Conservation (phyloP, 2,888 invertebrate genomes). For the Drosophila greeni region DNA sequence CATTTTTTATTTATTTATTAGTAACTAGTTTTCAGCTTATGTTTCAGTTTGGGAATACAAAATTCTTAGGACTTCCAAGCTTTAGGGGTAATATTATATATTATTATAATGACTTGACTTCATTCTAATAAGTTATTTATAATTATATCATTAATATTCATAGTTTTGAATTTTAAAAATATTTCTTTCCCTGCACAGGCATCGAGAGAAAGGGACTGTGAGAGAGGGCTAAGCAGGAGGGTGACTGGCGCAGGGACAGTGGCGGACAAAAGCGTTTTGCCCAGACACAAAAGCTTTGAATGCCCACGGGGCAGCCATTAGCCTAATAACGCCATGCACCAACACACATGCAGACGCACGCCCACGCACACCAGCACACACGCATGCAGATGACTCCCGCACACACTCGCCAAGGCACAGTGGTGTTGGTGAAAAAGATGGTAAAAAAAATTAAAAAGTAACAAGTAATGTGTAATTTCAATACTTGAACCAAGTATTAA, state of each 20-base stretch:
- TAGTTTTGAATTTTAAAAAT: neutral
- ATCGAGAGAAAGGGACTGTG: neutral
- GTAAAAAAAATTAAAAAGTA: too few species aligned
- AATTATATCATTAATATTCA: too few species aligned
- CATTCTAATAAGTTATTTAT: too few species aligned
- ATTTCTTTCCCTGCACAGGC: neutral
- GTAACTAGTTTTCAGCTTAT: neutral
- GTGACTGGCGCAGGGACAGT: slow-evolving; percentile 16
- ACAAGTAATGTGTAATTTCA: too few species aligned
- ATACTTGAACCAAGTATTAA: too few species aligned
- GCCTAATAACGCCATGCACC: slow-evolving; percentile 67
- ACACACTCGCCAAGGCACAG: slow-evolving; percentile 17
- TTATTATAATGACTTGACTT: too few species aligned
- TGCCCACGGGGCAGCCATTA: slow-evolving; percentile 71
- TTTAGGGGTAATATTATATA: too few species aligned
- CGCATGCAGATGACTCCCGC: slow-evolving; percentile 18
- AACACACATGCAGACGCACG: slow-evolving; percentile 26
- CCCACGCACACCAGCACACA: slow-evolving; percentile 24
- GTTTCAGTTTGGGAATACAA: too few species aligned
- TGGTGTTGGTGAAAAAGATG: neutral
- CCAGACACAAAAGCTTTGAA: slow-evolving; percentile 69
- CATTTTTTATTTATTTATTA: too few species aligned
- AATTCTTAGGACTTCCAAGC: too few species aligned
- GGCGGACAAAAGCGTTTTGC: slow-evolving; percentile 57
- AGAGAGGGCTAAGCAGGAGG: neutral